Conservation (phyloP, 2,797 vertebrate species). For the Hypotaenidia philippensis region DNA sequence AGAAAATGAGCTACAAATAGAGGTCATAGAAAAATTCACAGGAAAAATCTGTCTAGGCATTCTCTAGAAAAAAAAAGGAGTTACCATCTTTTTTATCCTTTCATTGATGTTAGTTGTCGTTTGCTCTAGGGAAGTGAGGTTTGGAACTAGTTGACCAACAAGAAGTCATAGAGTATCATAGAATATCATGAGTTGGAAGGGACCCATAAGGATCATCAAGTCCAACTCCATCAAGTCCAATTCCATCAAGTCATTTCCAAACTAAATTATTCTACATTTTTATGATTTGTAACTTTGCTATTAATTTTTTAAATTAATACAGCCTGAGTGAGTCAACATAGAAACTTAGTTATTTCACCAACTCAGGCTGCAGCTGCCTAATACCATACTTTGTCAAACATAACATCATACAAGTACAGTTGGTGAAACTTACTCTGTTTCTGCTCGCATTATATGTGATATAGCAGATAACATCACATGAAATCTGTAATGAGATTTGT, state of each 20-base stretch:
- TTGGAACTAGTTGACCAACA: conserved; percentile 30
- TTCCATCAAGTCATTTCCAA: neutral
- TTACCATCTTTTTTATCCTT: neutral
- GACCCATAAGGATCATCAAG: no score
- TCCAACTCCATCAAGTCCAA: no score
- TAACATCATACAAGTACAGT: neutral
- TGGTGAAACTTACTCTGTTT: conserved; percentile 26
- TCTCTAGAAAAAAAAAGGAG: neutral
- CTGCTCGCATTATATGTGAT: neutral
- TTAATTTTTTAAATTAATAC: conserved; percentile 46
- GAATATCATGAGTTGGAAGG: no score
- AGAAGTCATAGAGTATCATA: neutral
- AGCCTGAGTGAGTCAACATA: neutral
- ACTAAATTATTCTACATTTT: neutral
- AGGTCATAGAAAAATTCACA: neutral
- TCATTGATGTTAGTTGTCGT: conserved; percentile 29
- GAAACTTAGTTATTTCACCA: conserved; percentile 12
- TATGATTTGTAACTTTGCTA: conserved; percentile 5
- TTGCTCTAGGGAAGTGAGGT: neutral
- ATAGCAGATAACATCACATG: conserved; percentile 18
- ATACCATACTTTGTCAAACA: conserved; percentile 25
- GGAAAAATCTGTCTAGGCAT: neutral
- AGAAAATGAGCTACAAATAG: neutral
- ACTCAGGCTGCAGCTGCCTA: neutral
- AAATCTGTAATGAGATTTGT: conserved; percentile 55